A percentile compares a stretch with the other conserved stretches of the same genome.
Conservation (phyloP, 2,797 vertebrate species). For the Lacerta agilis region DNA sequence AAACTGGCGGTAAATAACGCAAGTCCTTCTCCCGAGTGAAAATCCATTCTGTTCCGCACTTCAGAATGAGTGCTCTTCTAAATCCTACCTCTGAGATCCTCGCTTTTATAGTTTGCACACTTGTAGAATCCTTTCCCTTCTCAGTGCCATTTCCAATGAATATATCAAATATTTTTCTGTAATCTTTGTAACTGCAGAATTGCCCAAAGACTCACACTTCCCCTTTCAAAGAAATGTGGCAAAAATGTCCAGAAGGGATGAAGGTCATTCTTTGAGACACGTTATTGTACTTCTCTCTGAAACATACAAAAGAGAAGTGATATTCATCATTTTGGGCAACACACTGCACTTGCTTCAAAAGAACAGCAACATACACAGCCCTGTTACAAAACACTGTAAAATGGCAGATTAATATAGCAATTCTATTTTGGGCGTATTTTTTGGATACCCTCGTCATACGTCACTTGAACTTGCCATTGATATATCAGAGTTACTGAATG, state of each 20-base stretch:
- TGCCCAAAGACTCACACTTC: constrained; percentile 76
- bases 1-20: constrained; percentile 77
- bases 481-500: background rate
- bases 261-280: constrained; percentile 80
- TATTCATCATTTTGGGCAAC: constrained; percentile 75
- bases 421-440: constrained; percentile 70
- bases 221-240: constrained; percentile 80
- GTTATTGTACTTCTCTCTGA: constrained; percentile 79
- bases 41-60: constrained; percentile 75
- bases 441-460: constrained; percentile 53
- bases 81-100: constrained; percentile 76
- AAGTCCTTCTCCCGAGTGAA: constrained; percentile 73
- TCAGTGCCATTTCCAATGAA: constrained; percentile 78
- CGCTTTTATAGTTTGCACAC: constrained; percentile 75
- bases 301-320: constrained; percentile 77
- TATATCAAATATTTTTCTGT: constrained; percentile 77
- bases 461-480: constrained; percentile 61
- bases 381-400: constrained; percentile 54
- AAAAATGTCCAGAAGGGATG: constrained; percentile 80
- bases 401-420: constrained; percentile 61
- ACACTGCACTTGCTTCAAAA: constrained; percentile 62
- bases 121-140: constrained; percentile 72
- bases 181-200: constrained; percentile 78
- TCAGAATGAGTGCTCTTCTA: constrained; percentile 70
- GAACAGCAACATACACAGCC: constrained; percentile 62